Evolutionary conservation across 2,888 invertebrate species (phyloP), one percentile per base, ranked within the genome.

Genomic region (Polydesmus complanatus): DNA sequence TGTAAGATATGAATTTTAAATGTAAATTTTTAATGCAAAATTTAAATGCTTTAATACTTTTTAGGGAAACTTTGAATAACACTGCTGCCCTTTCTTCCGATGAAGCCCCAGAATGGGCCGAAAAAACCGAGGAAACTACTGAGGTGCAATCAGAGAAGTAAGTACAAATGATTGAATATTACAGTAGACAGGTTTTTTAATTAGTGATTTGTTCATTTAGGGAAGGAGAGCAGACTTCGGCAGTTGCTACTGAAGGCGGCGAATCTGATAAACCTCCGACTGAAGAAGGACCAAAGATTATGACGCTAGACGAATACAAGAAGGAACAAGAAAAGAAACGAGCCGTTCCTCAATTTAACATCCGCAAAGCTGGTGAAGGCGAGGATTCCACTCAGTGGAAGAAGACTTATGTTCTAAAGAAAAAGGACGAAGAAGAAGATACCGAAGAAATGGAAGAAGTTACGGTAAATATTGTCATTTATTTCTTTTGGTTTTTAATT

Each of bases 271-370:
- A 61, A 27, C 58, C 65, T 11, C 77, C 78, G 1, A 79, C 79
- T 58, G 88, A 88, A 69, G 88, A 88, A 67, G 87, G 86, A 73
- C 82, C 86, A 56, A 85, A 86, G 70, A 88, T 88, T 77, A 80
- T 95, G 73, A 95, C 95, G 48, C 78, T 94, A 68, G 94, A 94
- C 72, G 94, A 95, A 80, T 95, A 90, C 84, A 91, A 91, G 76
- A 91, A 90, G 62, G 78, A 88, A 69, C 86, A 88, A 70, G 68
- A 72, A 67, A 72, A 84, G 70, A 83, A 81, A 60, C 84, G 91
- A 68, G 81, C 82, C 64, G 88, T 90, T 74, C 89, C 93, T 56
- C 85, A 86, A 68, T 95, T 85, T 75, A 94, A 95, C 74, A 77
- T 93, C 70, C 85, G 95, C 61, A 92, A 93, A 76, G 88, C 94